Base-by-base conservation (phyloP, 92 coral and sea anemone genomes). In the Parazoanthus atlanticus region DNA sequence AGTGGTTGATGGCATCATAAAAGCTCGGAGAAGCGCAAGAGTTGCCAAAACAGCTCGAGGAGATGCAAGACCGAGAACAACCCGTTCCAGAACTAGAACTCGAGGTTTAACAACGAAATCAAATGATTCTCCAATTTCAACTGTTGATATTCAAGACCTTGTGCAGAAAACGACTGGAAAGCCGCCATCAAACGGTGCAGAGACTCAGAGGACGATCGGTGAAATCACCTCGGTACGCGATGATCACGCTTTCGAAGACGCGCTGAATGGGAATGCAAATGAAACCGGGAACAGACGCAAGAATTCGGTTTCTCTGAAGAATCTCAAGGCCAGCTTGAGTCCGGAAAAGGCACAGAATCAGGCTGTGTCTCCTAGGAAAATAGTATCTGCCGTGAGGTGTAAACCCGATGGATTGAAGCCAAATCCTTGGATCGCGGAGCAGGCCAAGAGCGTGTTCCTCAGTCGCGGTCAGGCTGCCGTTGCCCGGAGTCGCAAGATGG, bases 401-500 rank as follows among this genome's bases (percentile, higher is more conserved):
- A 77, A 79, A 79, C 86, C 89, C 6, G 88, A 84, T 54, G 97
- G 99, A 15, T 70, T 95, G 31, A 95, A 95, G 90, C 80, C 84
- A 41, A 93, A 97, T 52, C 98, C 99, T 7, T 97, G 99, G 99
- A 95, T 97, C 12, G 93, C 96, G 56, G 99, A 97, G 33, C 99
- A 97, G 85, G 99, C 99, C 10, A 97, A 87, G 73, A 89, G 75
- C 30, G 99, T 97, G 40, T 93, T 93, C 10, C 76, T 92, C 9
- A 95, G 96, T 70, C 88, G 99, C 52, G 99, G 99, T 0, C 91
- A 89, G 40, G 94, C 92, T 17, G 99, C 97, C 0, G 88, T 97
- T 64, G 89, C 88, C 25, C 90, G 80, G 34, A 74, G 91, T 46
- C 86, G 82, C 65, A 92, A 78, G 79, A 88, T 85, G 47, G 86